Percentiles rank a stretch among this genome's conserved stretches.
Conservation (phyloP, 2,888 invertebrate genomes). For the Aromia moschata region DNA sequence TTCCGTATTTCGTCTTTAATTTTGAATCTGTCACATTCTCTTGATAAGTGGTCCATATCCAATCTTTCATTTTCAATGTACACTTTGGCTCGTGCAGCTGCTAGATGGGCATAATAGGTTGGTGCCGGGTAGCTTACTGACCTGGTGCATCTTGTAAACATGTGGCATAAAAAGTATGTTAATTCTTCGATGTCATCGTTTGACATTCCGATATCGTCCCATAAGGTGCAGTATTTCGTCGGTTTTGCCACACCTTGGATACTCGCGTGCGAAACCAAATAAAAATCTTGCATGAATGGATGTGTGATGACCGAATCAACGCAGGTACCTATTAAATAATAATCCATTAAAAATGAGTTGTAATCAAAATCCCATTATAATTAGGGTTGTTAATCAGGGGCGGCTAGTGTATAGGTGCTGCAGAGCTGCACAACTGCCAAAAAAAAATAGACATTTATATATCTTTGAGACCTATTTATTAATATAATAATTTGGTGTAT, state of each 20-base stretch:
- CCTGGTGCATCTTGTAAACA: slow-evolving; percentile 85
- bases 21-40: slow-evolving; percentile 64
- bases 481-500: no score
- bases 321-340: slow-evolving; percentile 54
- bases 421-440: no score
- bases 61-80: slow-evolving; percentile 61
- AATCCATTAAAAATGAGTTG: no score
- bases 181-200: slow-evolving; percentile 81
- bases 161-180: slow-evolving; percentile 84
- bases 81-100: slow-evolving; percentile 75
- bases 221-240: slow-evolving; percentile 85
- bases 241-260: slow-evolving; percentile 86
- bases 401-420: no score
- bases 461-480: no score
- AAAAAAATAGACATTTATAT: no score
- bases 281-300: slow-evolving; percentile 88
- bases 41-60: slow-evolving; percentile 64
- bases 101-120: slow-evolving; percentile 87
- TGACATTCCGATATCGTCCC: slow-evolving; percentile 77
- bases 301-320: slow-evolving; percentile 88
- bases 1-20: slow-evolving; percentile 67
- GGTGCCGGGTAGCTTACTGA: slow-evolving; percentile 88
- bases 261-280: slow-evolving; percentile 75
- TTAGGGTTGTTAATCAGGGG: no score
- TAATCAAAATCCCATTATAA: no score